Conservation (phyloP, 2,113 vertebrate genomes). For the Clinocottus analis region DNA sequence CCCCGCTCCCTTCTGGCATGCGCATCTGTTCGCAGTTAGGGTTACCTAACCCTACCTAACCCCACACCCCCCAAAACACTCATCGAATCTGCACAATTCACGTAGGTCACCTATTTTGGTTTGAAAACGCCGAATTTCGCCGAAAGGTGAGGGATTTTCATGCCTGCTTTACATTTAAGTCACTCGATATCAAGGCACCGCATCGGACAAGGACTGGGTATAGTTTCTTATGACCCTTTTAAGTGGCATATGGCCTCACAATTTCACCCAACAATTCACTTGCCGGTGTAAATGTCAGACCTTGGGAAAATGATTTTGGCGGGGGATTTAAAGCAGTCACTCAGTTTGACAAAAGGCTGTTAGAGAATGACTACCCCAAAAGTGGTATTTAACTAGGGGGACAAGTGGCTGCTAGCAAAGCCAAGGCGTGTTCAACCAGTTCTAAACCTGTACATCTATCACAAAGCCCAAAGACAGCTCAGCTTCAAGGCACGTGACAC, state of each 20-base stretch:
- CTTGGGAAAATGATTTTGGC: too few species aligned
- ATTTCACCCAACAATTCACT: neutral
- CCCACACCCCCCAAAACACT: too few species aligned
- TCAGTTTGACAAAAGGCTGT: neutral
- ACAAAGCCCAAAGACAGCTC: neutral
- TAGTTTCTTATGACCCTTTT: neutral
- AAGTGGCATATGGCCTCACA: too few species aligned
- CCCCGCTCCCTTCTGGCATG: too few species aligned
- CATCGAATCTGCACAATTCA: too few species aligned
- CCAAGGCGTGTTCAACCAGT: conserved; percentile 35
- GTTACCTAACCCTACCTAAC: too few species aligned
- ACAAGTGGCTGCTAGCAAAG: neutral
- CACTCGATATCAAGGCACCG: neutral
- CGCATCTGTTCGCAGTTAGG: too few species aligned
- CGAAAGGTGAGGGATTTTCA: too few species aligned
- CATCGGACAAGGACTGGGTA: neutral
- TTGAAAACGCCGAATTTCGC: too few species aligned
- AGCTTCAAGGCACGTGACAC: neutral
- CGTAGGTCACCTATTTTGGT: too few species aligned
- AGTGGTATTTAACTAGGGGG: neutral
- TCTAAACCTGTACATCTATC: conserved; percentile 11
- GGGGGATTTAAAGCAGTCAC: neutral
- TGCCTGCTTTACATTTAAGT: too few species aligned
- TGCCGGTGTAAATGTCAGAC: neutral
- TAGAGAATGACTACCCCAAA: neutral